Evolutionary conservation across 2,113 vertebrate genomes (phyloP), one percentile per base, ranked within the genome.

Genomic region (Rhinopomastus cyanomelas): DNA sequence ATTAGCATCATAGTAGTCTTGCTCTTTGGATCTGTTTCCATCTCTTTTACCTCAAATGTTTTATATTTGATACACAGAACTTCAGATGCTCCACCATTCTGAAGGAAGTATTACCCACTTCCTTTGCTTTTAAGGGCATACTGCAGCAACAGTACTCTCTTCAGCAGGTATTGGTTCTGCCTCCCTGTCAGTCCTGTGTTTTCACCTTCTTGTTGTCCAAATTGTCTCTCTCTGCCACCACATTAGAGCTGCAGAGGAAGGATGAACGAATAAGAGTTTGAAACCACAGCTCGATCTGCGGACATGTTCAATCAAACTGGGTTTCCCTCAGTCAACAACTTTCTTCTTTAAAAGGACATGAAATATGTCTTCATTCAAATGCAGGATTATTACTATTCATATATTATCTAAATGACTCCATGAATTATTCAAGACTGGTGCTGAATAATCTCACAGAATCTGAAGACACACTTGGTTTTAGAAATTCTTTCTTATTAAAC

Each of bases 391-490:
- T 87, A 87, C 74, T 88, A 84, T 79, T 93, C 88, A 81, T 81
- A 72, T 87, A 88, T 87, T 90, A 87, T 18, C 90, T 85, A 94
- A 92, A 93, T 88, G 85, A 65, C 19, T 36, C 30, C 36, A 84
- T 95, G 83, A 92, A 95, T 96, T 88, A 96, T 94, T 95, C 91
- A 93, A 76, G 30, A 36, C 7, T 5, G 1, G 32, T 68, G 81
- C 80, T 93, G 80, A 89, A 85, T 89, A 89, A 87, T 73, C 74
- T 90, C 84, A 72, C 0, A 32, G 74, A 74, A 87, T 93, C 46
- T 65, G 53, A 81, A 72, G 49, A 67, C 66, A 84, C n/a, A 65
- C 16, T 86, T 75, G 36, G 39, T 64, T 94, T 93, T 46, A 84
- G 49, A 81, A 92, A 92, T 90, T 72, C 22, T 81, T 84, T 88